Base-by-base conservation (phyloP, 2,888 invertebrate genomes). In the Philereme vetulata region DNA sequence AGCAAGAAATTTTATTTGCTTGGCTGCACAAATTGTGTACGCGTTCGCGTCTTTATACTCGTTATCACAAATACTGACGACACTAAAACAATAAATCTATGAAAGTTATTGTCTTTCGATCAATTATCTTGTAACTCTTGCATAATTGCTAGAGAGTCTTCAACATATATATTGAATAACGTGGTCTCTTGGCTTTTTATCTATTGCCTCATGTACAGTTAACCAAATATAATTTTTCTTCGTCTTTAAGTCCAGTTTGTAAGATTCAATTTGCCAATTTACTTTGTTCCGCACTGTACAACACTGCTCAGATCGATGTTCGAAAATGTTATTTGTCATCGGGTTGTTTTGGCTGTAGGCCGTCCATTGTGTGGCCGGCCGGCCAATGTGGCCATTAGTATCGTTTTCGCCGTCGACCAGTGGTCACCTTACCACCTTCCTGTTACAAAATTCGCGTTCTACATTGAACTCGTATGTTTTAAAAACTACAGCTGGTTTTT, bases 281-380 rank as follows among this genome's bases (percentile, higher is more conserved):
- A n/a, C 21, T 44, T 21, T 33, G 32, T 9, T 42, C 42, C 32
- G 5, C 49, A 21, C 44, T 44, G 46, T 50, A 52, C 42, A 9
- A 7, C 38, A 35, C 36, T 64, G 49, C 47, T 60, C 66, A 68
- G 72, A 75, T 77, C 73, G 67, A 66, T 67, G 69, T 65, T 60
- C 67, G 67, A 49, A 60, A 51, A 56, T 68, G 66, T 74, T 77
- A 79, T 82, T 80, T 76, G 76, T 70, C 65, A 66, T 59, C 62
- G 55, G 71, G 66, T 79, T 87, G 86, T 88, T 88, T 86, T 85
- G 85, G 74, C 81, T 82, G 76, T 70, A 66, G 21, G 44, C 58
- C 33, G 72, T 66, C 75, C 77, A 85, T 85, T 84, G 86, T 85
- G 72, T 60, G 72, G 61, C 60, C 72, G n/a, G n/a, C n/a, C n/a